Evolutionary conservation across 2,797 vertebrate species (phyloP).

Genomic region (Cichlasoma orientale): DNA sequence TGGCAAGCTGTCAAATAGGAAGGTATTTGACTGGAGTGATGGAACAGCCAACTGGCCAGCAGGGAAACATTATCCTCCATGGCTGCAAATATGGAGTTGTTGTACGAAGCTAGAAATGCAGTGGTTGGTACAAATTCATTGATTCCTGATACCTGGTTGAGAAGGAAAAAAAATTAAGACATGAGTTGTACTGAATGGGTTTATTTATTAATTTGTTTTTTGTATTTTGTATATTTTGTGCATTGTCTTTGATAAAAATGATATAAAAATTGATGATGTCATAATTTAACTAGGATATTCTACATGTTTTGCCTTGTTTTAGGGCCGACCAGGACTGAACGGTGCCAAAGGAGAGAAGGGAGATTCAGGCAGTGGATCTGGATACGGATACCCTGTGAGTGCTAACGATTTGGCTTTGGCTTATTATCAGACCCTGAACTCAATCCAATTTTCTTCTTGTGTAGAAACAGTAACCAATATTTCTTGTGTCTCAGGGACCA

Average conservation of each 20-base stretch:
- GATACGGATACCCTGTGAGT: conserved; percentile 80
- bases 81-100: background rate
- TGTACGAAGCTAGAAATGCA: background rate
- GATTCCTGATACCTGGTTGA: background rate
- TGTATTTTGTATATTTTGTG: background rate
- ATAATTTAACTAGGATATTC: background rate
- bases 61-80: background rate
- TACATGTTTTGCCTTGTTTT: background rate
- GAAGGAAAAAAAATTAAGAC: background rate
- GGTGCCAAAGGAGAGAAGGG: conserved; percentile 90
- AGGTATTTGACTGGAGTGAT: background rate
- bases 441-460: background rate
- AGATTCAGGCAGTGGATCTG: conserved; percentile 68
- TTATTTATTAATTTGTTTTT: too few species aligned
- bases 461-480: background rate
- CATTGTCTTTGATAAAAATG: background rate
- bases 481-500: conserved; percentile 70
- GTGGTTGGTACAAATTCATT: background rate
- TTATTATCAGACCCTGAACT: background rate
- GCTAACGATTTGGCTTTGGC: background rate
- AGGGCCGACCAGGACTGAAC: conserved; percentile 94
- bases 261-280: background rate
- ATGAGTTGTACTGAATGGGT: too few species aligned
- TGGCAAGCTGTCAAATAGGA: background rate
- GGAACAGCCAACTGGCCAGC: background rate